These are phyloP conservation scores for Oncorhynchus tshawytscha DNA, from an alignment of 2,113 vertebrate genomes.

Conservation along the genomic window DNA sequence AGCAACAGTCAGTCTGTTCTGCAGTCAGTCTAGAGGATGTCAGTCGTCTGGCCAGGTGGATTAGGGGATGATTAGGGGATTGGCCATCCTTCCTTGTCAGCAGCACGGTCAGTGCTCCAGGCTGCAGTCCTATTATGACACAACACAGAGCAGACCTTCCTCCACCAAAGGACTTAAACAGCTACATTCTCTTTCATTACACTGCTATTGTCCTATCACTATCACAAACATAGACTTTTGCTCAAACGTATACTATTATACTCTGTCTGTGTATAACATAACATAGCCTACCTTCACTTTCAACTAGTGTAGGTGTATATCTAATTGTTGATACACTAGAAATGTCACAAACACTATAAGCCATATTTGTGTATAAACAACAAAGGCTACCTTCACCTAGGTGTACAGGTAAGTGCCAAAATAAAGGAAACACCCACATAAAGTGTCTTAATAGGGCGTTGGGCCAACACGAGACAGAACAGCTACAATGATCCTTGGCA, in stretches of 20 bases:
- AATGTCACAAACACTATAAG: too few relatives aligned
- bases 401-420: too few relatives aligned
- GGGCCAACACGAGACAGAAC: too few relatives aligned
- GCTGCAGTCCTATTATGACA: slow-evolving; percentile 12
- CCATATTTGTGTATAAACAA: too few relatives aligned
- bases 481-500: too few relatives aligned
- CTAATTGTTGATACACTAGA: background rate
- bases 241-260: background rate
- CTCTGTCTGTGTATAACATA: background rate
- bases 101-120: slow-evolving; percentile 23
- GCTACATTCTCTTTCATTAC: background rate
- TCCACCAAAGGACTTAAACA: background rate
- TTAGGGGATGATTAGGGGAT: slow-evolving; percentile 60
- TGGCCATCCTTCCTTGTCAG: slow-evolving; percentile 60
- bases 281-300: slow-evolving; percentile 1
- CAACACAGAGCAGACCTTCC: background rate
- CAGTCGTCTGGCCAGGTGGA: slow-evolving; percentile 48
- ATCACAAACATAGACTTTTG: background rate
- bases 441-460: too few relatives aligned
- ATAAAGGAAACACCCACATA: too few relatives aligned
- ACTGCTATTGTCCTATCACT: background rate
- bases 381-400: too few relatives aligned
- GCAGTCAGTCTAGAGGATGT: slow-evolving; percentile 33
- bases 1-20: slow-evolving; percentile 20
- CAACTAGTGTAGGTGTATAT: background rate